Conservation (phyloP, 2,888 invertebrate genomes). For the Temnothorax ravouxi region DNA sequence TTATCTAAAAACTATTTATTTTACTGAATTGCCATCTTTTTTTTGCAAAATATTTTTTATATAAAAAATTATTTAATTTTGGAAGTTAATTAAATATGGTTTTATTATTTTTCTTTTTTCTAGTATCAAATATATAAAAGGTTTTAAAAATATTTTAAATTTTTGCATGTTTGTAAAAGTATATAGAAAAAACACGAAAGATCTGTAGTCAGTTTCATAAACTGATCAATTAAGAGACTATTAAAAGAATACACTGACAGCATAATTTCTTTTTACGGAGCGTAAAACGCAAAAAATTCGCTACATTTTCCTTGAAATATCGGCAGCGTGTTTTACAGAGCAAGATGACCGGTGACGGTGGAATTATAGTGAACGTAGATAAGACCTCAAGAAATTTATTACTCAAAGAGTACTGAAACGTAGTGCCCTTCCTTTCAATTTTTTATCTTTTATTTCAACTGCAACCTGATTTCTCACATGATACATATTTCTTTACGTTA, state of each 20-base stretch:
- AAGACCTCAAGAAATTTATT: constrained; percentile 62
- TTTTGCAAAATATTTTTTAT: not conserved
- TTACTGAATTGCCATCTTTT: not conserved
- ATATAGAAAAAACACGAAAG: not conserved
- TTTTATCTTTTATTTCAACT: constrained; percentile 44
- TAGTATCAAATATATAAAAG: not conserved
- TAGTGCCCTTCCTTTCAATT: constrained; percentile 25
- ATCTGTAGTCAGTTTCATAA: not conserved
- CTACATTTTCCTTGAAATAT: constrained; percentile 58
- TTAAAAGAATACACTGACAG: not conserved
- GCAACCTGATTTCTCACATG: constrained; percentile 19
- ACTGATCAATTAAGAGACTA: not conserved
- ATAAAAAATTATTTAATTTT: constrained; percentile 13
- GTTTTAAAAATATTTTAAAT: not conserved
- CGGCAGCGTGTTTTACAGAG: constrained; percentile 61
- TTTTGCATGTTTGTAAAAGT: not conserved
- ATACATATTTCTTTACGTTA: constrained; percentile 15
- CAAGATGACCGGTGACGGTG: constrained; percentile 48
- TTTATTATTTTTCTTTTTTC: not conserved
- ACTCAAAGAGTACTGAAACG: constrained; percentile 58
- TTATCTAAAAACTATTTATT: constrained; percentile 15
- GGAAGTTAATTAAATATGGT: not conserved
- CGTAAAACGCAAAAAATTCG: not conserved
- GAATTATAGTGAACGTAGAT: constrained; percentile 64
- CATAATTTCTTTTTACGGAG: constrained; percentile 22